Evolutionary conservation across 1,140 invertebrate genomes (phyloP).

Genomic region (Eriocheir sinensis): DNA sequence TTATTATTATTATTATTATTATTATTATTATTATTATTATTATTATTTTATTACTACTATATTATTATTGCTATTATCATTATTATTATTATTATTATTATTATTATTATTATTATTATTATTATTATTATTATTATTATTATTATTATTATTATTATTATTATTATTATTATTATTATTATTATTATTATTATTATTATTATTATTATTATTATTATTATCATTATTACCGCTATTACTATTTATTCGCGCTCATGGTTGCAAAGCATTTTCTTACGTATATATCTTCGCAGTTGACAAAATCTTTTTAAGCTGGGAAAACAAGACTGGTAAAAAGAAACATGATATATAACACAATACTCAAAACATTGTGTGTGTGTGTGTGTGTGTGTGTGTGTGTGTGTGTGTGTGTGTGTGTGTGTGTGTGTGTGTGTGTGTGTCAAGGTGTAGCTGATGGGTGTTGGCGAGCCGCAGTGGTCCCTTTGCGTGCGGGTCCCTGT

Average conservation of each 20-base stretch:
- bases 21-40: background rate
- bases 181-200: background rate
- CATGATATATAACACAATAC: background rate
- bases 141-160: background rate
- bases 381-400: background rate
- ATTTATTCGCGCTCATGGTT: too few species aligned
- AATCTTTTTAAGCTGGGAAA: too few species aligned
- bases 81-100: background rate
- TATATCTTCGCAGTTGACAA: too few species aligned
- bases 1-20: background rate
- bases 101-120: background rate
- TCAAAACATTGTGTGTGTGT: background rate
- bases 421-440: background rate
- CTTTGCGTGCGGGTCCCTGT: background rate
- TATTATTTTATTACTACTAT: background rate
- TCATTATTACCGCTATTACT: too few species aligned
- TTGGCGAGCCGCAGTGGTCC: too few species aligned
- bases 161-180: background rate
- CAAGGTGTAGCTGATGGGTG: too few species aligned
- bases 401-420: constrained; percentile 42
- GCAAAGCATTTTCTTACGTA: too few species aligned
- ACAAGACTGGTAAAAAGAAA: too few species aligned
- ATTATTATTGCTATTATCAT: background rate
- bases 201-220: background rate
- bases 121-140: background rate